Evolutionary conservation across 2,113 vertebrate species (phyloP), one percentile per base, ranked within the genome.

Genomic region (Progne subis): DNA sequence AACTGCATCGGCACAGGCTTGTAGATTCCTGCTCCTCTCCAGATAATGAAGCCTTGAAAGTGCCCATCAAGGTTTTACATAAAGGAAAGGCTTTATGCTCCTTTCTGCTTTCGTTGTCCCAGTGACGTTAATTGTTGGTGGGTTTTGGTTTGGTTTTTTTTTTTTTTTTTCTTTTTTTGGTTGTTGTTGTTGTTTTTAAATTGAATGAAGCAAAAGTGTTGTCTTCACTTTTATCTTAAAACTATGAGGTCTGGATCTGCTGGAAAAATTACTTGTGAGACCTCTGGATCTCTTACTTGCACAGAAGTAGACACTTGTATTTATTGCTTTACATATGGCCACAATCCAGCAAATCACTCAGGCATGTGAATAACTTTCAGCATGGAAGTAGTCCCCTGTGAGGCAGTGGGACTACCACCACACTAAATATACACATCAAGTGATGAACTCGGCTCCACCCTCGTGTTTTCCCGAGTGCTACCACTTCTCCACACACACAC

Each of bases 271-370:
- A 77, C 92, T 93, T 81, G 72, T n/a, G 68, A 95, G 90, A 94
- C 76, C 71, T 94, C 82, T 81, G 72, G 65, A 75, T 86, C 79
- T 93, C 71, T 67, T 95, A 77, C 83, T 96, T 93, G 71, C 86
- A 81, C 90, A 93, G 88, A 95, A 95, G 93, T 96, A 95, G 93
- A 90, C 94, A 92, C 90, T 96, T 95, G 81, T 60, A 88, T 95
- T 97, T 95, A 95, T 96, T 96, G 92, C 88, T 94, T 95, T 97
- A 92, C 90, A 88, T 95, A 90, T 93, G 93, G 93, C 88, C 60
- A 41, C 88, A 88, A 90, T 96, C 88, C 94, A 96, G 80, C 77
- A 92, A 96, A 94, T 95, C 94, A 72, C 85, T 96, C 95, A 90
- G 87, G 86, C 76, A 86, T 92, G 90, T 64, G 86, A 88, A 88